These are phyloP conservation scores for Gryllus bimaculatus DNA, from an alignment of 1,140 invertebrate genomes.

Conservation along the genomic window DNA sequence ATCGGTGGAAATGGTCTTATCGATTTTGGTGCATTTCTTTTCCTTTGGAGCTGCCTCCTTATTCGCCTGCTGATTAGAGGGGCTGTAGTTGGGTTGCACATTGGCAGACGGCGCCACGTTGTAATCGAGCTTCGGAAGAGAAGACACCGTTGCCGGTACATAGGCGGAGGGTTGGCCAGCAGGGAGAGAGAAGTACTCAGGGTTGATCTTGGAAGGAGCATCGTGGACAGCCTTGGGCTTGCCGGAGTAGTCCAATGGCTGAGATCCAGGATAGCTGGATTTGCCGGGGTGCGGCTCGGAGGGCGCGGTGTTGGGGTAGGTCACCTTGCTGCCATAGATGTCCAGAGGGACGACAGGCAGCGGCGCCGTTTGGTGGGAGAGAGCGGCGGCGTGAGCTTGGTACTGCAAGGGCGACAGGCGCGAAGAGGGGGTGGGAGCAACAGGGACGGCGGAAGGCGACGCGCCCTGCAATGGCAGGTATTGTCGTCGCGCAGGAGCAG, in stretches of 20 bases:
- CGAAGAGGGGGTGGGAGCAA: not conserved
- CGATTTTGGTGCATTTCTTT: constrained; percentile 18
- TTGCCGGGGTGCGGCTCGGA: constrained; percentile 13
- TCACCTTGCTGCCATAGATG: not conserved
- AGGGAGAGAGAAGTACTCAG: not conserved
- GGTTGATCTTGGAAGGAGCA: not conserved
- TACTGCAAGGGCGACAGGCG: not conserved
- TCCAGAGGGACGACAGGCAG: not conserved
- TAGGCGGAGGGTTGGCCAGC: not conserved
- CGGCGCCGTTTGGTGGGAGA: not conserved
- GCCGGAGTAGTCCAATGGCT: not conserved
- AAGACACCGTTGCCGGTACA: not conserved
- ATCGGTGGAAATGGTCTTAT: constrained; percentile 14
- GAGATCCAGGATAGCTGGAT: constrained; percentile 11
- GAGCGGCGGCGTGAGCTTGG: not conserved
- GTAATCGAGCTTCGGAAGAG: not conserved
- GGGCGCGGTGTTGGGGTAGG: not conserved
- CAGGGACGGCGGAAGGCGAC: not conserved
- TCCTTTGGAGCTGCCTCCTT: constrained; percentile 7
- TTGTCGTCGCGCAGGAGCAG: not conserved
- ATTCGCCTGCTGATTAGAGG: not conserved
- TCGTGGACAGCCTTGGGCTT: not conserved
- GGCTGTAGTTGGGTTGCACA: not conserved
- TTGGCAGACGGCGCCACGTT: constrained; percentile 4
- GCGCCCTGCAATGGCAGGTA: not conserved